A percentile compares a stretch with the other conserved stretches of the same genome.
Conservation (phyloP, 2,113 vertebrate species). For the Tyrannus savana region DNA sequence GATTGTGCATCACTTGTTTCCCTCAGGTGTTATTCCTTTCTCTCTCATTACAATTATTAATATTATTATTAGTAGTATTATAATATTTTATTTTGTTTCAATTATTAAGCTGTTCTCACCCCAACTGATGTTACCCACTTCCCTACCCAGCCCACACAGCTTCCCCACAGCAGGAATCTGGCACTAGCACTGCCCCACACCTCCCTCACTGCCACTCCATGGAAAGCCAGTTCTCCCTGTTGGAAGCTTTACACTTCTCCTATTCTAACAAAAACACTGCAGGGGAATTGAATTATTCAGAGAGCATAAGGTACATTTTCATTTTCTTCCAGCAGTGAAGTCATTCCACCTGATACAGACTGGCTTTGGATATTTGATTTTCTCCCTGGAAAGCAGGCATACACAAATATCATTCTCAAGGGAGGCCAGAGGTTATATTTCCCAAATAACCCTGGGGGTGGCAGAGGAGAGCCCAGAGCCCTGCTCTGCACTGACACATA, state of each 20-base stretch:
- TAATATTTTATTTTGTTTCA: background rate
- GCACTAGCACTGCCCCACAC: background rate
- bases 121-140: background rate
- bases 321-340: background rate
- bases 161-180: background rate
- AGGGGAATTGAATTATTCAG: background rate
- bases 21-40: background rate
- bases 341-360: background rate
- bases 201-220: fast-evolving
- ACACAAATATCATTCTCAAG: background rate
- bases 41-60: background rate
- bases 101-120: background rate
- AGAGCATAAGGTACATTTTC: background rate
- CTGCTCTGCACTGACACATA: background rate
- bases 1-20: background rate
- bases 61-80: background rate
- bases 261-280: background rate
- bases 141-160: fast-evolving
- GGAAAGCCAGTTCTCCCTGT: background rate
- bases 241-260: background rate
- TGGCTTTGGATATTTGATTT: background rate
- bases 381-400: background rate
- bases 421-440: background rate
- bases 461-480: background rate
- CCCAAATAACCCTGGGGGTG: background rate